phyloP scores from a whole-genome alignment of 2,797 vertebrate genomes.

The Spinus olivaceus region DNA sequence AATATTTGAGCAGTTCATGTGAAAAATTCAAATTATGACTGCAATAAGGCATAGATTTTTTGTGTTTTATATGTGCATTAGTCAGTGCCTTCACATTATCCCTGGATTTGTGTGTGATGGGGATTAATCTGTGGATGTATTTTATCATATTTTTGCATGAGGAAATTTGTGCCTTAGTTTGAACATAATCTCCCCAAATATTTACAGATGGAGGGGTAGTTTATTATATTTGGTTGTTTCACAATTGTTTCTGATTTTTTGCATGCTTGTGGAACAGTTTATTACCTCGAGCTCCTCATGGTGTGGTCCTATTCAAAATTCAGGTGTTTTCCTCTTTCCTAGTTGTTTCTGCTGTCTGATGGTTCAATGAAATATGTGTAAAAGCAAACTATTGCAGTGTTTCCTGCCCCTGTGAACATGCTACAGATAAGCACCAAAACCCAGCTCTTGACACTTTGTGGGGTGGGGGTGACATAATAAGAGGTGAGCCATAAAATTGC shows the following conservation, averaged over 20 bases:
- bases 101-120: not conserved
- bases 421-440: accelerated
- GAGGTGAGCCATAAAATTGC: not conserved
- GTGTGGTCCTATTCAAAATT: not conserved
- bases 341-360: not conserved
- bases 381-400: not conserved
- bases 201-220: not conserved
- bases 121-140: not conserved
- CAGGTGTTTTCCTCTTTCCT: not conserved
- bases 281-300: not conserved
- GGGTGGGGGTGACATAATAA: accelerated
- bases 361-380: not conserved
- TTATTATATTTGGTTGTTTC: not conserved
- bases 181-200: not conserved
- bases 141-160: not conserved
- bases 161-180: not conserved
- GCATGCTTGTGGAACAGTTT: accelerated
- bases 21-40: not conserved
- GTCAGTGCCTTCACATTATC: not conserved
- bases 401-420: not conserved
- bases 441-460: not conserved
- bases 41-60: not conserved
- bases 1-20: not conserved
- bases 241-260: not conserved
- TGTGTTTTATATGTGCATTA: not conserved